phyloP scores from a whole-genome alignment of 2,113 vertebrate genomes.

The Nothoprocta perdicaria region DNA sequence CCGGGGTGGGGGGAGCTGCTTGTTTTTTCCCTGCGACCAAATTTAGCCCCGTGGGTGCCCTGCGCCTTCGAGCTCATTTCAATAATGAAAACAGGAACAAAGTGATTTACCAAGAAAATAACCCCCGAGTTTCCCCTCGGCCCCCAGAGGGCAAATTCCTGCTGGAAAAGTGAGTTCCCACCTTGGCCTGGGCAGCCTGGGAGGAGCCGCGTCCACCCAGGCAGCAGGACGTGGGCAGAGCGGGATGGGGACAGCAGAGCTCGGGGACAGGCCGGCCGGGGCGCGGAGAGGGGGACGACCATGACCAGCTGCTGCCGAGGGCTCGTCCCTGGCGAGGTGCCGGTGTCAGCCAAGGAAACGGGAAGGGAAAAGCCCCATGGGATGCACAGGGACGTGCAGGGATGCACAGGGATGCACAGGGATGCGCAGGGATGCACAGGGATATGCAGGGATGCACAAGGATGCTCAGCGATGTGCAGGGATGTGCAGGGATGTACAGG shows the following conservation, averaged over 20 bases:
- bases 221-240: fast-evolving
- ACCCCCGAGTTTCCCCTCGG: not conserved
- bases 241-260: not conserved
- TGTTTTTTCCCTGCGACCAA: slow-evolving; percentile 38
- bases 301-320: not conserved
- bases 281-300: not conserved
- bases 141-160: not conserved
- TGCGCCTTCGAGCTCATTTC: not conserved
- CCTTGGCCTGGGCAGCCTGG: fast-evolving
- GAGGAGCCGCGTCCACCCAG: fast-evolving
- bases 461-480: too few relatives aligned
- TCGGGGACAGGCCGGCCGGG: not conserved
- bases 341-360: not conserved
- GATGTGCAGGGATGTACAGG: too few relatives aligned
- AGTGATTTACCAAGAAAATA: slow-evolving; percentile 15
- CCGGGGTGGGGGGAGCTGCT: slow-evolving; percentile 3
- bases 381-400: too few relatives aligned
- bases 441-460: too few relatives aligned
- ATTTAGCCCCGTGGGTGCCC: slow-evolving; percentile 44
- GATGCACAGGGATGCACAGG: too few relatives aligned
- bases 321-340: not conserved
- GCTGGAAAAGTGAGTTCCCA: not conserved
- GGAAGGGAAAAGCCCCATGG: not conserved
- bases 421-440: too few relatives aligned
- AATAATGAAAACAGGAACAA: slow-evolving; percentile 66